phyloP scores from a whole-genome alignment of 2,113 vertebrate genomes.

The Aspidoscelis tigris region DNA sequence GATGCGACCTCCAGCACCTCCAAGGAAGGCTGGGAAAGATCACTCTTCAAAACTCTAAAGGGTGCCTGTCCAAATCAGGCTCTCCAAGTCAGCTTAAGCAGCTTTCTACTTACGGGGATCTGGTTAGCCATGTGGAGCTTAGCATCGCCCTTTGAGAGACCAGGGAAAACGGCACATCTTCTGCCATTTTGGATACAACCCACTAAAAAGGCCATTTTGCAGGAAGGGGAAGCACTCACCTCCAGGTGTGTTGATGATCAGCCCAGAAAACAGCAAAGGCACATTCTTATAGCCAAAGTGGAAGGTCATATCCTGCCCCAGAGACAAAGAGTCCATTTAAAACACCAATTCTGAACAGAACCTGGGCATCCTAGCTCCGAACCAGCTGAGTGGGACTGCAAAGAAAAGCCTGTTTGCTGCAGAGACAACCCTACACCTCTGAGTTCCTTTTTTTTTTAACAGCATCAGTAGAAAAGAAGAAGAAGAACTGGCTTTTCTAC shows the following conservation, averaged over 20 bases:
- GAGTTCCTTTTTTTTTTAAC: not conserved
- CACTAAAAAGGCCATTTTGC: not conserved
- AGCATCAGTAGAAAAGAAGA: not conserved
- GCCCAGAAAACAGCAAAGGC: conserved; percentile 88
- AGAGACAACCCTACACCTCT: too few species aligned
- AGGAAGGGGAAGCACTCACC: conserved; percentile 71
- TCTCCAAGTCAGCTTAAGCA: too few species aligned
- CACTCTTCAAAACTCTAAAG: too few species aligned
- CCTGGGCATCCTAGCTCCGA: not conserved
- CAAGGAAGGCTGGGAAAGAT: too few species aligned
- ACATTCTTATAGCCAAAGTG: conserved; percentile 88
- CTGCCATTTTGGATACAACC: too few species aligned
- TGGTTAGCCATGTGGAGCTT: too few species aligned
- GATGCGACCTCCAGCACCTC: too few species aligned
- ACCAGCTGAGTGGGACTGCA: not conserved
- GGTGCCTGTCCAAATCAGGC: too few species aligned
- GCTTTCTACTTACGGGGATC: too few species aligned
- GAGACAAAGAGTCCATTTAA: conserved; percentile 44
- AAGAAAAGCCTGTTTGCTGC: not conserved
- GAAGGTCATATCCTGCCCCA: conserved; percentile 90
- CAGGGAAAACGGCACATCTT: too few species aligned
- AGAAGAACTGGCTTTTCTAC: too few species aligned
- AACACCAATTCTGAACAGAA: not conserved
- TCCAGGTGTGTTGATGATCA: conserved; percentile 92
- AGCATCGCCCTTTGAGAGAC: too few species aligned